Conservation (phyloP, 2,797 vertebrate genomes). For the Micrastur ruficollis region DNA sequence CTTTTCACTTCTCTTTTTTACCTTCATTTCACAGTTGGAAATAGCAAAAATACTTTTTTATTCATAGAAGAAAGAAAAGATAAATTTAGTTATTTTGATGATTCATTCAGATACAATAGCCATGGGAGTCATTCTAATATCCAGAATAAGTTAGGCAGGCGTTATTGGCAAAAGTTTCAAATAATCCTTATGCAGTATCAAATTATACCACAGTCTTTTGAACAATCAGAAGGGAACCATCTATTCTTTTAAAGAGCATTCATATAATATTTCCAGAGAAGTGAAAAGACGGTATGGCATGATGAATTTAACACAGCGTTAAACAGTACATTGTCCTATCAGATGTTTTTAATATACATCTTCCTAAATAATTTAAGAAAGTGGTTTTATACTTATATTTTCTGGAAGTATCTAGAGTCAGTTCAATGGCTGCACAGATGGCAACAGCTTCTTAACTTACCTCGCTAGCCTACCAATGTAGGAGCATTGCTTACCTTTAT, state of each 20-base stretch:
- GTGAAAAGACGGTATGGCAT: neutral
- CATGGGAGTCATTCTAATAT: neutral
- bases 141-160: neutral
- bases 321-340: neutral
- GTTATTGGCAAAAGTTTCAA: neutral
- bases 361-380: neutral
- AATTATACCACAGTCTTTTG: neutral
- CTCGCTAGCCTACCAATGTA: neutral
- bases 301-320: neutral
- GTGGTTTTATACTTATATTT: neutral
- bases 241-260: neutral
- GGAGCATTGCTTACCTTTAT: neutral
- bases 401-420: neutral
- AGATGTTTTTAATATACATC: neutral
- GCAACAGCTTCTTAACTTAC: neutral
- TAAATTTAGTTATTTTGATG: constrained; percentile 7
- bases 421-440: neutral
- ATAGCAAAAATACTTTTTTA: constrained; percentile 1
- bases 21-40: neutral
- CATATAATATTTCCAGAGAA: neutral
- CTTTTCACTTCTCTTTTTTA: neutral
- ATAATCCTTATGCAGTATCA: neutral
- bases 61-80: neutral
- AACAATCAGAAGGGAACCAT: neutral
- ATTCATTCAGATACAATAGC: constrained; percentile 2